Conservation (phyloP, 2,797 vertebrate species). For the Lepus oiostolus region DNA sequence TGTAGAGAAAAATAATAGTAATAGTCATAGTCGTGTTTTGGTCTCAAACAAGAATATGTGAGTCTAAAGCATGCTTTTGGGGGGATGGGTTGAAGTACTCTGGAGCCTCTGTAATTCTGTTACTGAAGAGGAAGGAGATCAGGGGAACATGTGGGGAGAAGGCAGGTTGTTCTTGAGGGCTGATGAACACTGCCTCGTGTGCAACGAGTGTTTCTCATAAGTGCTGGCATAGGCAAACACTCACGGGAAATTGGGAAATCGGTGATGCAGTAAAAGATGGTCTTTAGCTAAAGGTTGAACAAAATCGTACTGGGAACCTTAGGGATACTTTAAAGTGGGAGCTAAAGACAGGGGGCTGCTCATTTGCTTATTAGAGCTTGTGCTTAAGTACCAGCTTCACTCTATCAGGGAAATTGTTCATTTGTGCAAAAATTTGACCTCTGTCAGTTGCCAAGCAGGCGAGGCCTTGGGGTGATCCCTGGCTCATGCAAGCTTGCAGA, state of each 20-base stretch:
- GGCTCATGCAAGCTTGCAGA: conserved; percentile 75
- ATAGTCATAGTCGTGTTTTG: background rate
- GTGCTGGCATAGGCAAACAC: conserved; percentile 72
- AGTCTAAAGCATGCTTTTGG: background rate
- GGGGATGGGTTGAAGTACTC: background rate
- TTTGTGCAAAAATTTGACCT: conserved; percentile 88
- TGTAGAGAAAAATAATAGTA: background rate
- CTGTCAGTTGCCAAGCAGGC: conserved; percentile 86
- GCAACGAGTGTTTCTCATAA: conserved; percentile 3
- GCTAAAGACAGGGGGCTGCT: conserved; percentile 80
- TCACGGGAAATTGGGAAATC: conserved; percentile 67
- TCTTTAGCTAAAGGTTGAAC: conserved; percentile 86
- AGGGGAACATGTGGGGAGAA: too few relatives aligned
- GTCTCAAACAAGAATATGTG: background rate
- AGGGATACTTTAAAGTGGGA: conserved; percentile 83
- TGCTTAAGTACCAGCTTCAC: conserved; percentile 76
- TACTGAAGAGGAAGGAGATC: background rate
- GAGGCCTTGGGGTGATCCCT: conserved; percentile 78
- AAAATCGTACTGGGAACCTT: conserved; percentile 83
- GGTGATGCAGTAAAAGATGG: conserved; percentile 77
- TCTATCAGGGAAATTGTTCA: conserved; percentile 87
- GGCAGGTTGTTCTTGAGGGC: background rate
- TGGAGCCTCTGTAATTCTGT: background rate
- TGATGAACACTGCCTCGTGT: conserved; percentile 37
- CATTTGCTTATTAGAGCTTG: conserved; percentile 82